Evolutionary conservation across 2,888 invertebrate species (phyloP), one percentile per base, ranked within the genome.

Genomic region (Fragum whitleyi): DNA sequence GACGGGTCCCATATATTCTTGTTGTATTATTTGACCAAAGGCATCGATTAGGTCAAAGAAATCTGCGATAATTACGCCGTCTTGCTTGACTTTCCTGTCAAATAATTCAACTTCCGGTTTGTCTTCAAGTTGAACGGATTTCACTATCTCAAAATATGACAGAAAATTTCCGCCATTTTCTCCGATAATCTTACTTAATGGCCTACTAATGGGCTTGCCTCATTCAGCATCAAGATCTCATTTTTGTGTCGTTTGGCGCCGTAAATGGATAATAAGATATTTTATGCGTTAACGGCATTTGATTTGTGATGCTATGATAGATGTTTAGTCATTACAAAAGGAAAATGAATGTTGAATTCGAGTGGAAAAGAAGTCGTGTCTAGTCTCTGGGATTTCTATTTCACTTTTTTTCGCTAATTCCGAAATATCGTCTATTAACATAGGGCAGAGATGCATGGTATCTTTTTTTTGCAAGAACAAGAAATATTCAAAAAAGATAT

Each of bases 121-220:
- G 57, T 57, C 32, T 7, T 61, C 32, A 61, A 19, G 5, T 29
- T n/a, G 19, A 29, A 32, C 61, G 29, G 29, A 61, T 61, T 61
- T 61, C 57, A 61, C 61, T 61, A 61, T 61, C 61, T 61, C 32
- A n/a, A 61, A 61, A 61, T 61, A 61, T 61, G 61, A 61, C 61
- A 61, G 61, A 61, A 61, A 61, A 32, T 61, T 61, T 61, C 32
- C 61, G 32, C 32, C 23, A 3, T 61, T 65, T 65, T 39, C 65
- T 39, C 23, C 7, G 21, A 39, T 65, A 65, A 65, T 65, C 65
- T 65, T 36, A 16, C 65, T 26, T 65, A 65, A 65, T 65, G 65
- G 42, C 26, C 23, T 42, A 65, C 65, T 65, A 65, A 65, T 65
- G 65, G 65, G 65, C 65, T 65, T 21, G 65, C 11, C 65, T 39